Percentiles rank a stretch among this genome's conserved stretches.
Conservation (phyloP, 2,888 invertebrate species). For the Drosophila histrio region DNA sequence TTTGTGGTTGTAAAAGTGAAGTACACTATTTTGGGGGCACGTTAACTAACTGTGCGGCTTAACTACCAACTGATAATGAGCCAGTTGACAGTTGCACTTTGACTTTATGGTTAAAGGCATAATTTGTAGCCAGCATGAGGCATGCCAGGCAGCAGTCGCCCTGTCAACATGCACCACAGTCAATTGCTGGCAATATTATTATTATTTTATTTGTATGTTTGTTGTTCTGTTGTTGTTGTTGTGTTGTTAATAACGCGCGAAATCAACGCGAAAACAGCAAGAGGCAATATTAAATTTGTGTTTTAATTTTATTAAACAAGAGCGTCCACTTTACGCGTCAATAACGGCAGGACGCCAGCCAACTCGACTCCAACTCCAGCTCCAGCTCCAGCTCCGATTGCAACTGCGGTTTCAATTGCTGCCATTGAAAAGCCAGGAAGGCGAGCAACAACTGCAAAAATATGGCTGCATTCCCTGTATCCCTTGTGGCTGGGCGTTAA, state of each 20-base stretch:
- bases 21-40: conserved; percentile 1
- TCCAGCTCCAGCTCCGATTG: conserved; percentile 29
- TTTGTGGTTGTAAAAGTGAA: conserved; percentile 22
- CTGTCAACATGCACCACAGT: conserved; percentile 1
- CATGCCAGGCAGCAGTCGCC: background rate
- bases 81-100: conserved; percentile 55
- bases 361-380: conserved; percentile 25
- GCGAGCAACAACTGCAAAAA: conserved; percentile 21
- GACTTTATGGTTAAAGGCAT: conserved; percentile 22
- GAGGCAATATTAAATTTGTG: conserved; percentile 61
- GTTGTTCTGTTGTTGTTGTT: background rate
- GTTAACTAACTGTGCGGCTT: conserved; percentile 37
- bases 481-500: conserved; percentile 64
- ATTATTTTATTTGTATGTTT: conserved; percentile 5
- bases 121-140: conserved; percentile 13
- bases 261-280: conserved; percentile 50
- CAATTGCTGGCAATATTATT: conserved; percentile 27
- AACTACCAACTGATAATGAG: conserved; percentile 54
- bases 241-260: conserved; percentile 42
- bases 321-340: conserved; percentile 78
- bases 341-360: conserved; percentile 48
- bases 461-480: conserved; percentile 56
- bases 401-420: conserved; percentile 2
- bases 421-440: conserved; percentile 30
- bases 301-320: conserved; percentile 80